These are phyloP conservation scores for Propithecus perrieri DNA, from an alignment of 2,797 vertebrate species.

Conservation along the genomic window DNA sequence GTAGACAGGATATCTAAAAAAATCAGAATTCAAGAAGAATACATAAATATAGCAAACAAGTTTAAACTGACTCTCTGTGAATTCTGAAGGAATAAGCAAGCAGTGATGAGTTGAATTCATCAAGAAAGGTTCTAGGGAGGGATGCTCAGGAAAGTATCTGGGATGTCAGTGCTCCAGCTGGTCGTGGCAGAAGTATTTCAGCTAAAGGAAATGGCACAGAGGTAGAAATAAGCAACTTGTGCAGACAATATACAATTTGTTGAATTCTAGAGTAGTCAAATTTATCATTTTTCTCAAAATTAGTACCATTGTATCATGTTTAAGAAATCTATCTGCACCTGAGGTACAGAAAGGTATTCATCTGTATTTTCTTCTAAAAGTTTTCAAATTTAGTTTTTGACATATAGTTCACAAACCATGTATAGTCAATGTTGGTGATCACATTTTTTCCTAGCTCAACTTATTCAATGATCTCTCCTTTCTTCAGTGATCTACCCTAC, in stretches of 20 bases:
- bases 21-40: not conserved
- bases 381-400: conserved; percentile 39
- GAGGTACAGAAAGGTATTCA: not conserved
- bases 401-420: not conserved
- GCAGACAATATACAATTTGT: not conserved
- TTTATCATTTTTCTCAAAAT: conserved; percentile 3
- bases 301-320: conserved; percentile 5
- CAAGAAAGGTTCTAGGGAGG: not conserved
- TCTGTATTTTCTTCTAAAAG: not conserved
- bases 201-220: not conserved
- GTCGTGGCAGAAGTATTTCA: not conserved
- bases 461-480: not conserved
- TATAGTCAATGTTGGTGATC: not conserved
- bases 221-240: not conserved
- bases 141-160: not conserved
- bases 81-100: not conserved
- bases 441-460: not conserved
- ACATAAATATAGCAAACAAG: not conserved
- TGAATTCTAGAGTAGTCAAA: conserved; percentile 55
- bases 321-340: conserved; percentile 6
- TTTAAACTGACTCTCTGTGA: not conserved
- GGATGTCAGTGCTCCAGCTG: not conserved
- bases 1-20: not conserved
- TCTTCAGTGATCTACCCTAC: not conserved
- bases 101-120: not conserved